Percentiles rank a stretch among this genome's conserved stretches.
These are phyloP conservation scores for Chelonus formosanus DNA, from an alignment of 2,888 invertebrate genomes.

Conservation along the genomic window DNA sequence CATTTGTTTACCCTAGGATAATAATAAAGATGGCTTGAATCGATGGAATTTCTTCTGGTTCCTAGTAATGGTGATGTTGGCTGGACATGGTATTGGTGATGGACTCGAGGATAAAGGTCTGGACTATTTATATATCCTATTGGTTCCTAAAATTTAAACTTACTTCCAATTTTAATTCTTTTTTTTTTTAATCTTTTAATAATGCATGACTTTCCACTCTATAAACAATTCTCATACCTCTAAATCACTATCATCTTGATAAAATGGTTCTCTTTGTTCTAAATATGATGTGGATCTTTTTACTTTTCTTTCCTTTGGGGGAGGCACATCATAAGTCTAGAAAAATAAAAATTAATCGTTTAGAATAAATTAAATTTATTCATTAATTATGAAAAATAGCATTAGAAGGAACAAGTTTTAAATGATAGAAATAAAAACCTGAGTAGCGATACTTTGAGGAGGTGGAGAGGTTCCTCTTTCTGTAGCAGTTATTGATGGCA, in stretches of 20 bases:
- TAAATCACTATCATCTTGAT: conserved; percentile 59
- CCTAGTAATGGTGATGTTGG: conserved; percentile 42
- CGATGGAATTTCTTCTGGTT: conserved; percentile 56
- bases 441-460: conserved; percentile 87
- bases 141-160: conserved; percentile 58
- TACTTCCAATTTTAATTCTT: conserved; percentile 40
- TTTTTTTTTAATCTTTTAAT: conserved; percentile 7
- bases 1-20: conserved; percentile 60
- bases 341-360: no score
- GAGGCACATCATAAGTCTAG: conserved; percentile 68
- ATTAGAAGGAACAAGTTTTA: not conserved
- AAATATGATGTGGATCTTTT: conserved; percentile 46
- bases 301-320: conserved; percentile 44
- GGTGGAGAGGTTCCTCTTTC: conserved; percentile 80
- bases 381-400: no score
- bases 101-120: conserved; percentile 51
- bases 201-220: conserved; percentile 12
- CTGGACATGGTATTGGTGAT: conserved; percentile 38
- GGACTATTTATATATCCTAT: conserved; percentile 56
- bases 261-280: conserved; percentile 51
- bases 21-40: conserved; percentile 58
- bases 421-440: conserved; percentile 66
- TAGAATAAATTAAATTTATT: no score
- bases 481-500: conserved; percentile 24
- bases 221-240: conserved; percentile 52